Percentiles rank a stretch among this genome's conserved stretches.
phyloP scores from a whole-genome alignment of 2,888 invertebrate species.

The Drosophila tanythrix region DNA sequence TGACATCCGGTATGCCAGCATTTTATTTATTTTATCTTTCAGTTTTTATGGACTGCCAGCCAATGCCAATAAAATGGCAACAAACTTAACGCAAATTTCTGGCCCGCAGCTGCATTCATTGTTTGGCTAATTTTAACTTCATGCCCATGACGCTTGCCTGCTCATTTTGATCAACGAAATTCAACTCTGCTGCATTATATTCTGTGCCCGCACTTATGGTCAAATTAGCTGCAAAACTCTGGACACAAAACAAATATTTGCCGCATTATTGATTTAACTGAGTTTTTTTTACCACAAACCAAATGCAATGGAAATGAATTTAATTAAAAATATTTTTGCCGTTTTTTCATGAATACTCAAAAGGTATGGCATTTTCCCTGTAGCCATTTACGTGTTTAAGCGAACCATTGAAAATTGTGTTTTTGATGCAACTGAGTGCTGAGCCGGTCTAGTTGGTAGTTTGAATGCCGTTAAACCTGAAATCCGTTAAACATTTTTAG shows the following conservation, averaged over 20 bases:
- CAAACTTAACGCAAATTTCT: conserved; percentile 5
- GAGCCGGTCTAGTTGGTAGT: not conserved
- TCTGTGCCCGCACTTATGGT: conserved; percentile 23
- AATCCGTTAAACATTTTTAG: not conserved
- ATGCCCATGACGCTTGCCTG: not conserved
- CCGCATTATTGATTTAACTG: conserved; percentile 30
- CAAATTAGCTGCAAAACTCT: conserved; percentile 37
- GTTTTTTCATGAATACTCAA: conserved; percentile 19
- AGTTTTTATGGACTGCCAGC: not conserved
- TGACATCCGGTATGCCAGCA: conserved; percentile 35
- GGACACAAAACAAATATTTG: conserved; percentile 24
- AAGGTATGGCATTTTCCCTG: not conserved
- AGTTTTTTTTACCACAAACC: not conserved
- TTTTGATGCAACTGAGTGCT: not conserved
- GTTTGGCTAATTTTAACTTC: conserved; percentile 31
- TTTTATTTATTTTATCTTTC: conserved; percentile 18
- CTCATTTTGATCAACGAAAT: conserved; percentile 40
- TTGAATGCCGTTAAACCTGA: not conserved
- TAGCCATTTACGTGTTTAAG: not conserved
- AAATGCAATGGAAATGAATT: conserved; percentile 36
- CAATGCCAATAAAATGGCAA: conserved; percentile 8
- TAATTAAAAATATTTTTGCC: conserved; percentile 30
- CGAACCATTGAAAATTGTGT: not conserved
- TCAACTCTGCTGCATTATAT: not conserved
- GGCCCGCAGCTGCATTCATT: conserved; percentile 44